phyloP scores from a whole-genome alignment of 2,797 vertebrate species.

The Novumbra hubbsi region DNA sequence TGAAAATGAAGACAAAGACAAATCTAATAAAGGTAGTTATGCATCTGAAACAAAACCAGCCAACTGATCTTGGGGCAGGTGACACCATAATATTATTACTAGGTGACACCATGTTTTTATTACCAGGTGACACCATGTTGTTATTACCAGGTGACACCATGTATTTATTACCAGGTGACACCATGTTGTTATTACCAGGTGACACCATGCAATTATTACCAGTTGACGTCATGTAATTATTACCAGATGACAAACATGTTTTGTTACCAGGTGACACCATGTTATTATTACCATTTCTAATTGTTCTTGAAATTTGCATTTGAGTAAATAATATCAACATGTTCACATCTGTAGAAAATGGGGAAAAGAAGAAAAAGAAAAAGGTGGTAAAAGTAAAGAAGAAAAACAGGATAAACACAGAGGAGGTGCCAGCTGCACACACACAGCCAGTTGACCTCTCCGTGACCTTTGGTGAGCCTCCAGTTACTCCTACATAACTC shows the following conservation, averaged over 20 bases:
- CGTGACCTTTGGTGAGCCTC: constrained; percentile 74
- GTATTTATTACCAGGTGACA: too few species aligned
- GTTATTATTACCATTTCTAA: background rate
- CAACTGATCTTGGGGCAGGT: background rate
- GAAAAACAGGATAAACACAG: constrained; percentile 80
- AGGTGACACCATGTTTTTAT: background rate
- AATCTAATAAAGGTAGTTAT: constrained; percentile 56
- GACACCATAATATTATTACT: background rate
- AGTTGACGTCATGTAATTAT: background rate
- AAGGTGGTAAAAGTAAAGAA: constrained; percentile 63
- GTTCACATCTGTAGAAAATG: constrained; percentile 45
- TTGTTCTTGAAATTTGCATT: background rate
- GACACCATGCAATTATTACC: background rate
- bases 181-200: background rate
- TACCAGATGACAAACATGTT: too few species aligned
- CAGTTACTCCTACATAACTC: background rate
- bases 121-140: background rate
- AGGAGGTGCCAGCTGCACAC: constrained; percentile 56
- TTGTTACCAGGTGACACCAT: background rate
- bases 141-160: too few species aligned
- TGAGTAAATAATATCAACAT: background rate
- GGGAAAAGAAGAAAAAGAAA: constrained; percentile 66
- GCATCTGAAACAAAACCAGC: background rate
- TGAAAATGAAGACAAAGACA: constrained; percentile 51
- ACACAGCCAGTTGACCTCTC: constrained; percentile 68